phyloP scores from a whole-genome alignment of 2,113 vertebrate species.

The Trinectes maculatus region DNA sequence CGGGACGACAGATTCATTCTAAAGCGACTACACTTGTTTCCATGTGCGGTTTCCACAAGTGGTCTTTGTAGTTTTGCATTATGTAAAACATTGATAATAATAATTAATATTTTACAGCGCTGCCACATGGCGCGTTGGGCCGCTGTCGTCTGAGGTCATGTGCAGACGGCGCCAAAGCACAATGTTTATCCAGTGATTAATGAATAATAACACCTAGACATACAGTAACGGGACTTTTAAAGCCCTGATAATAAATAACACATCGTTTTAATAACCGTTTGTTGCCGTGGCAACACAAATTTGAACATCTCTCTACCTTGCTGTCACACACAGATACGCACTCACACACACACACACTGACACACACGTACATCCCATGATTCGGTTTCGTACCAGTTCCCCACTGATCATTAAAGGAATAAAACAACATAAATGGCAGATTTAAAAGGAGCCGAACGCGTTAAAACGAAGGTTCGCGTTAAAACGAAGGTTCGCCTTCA shows the following conservation, averaged over 20 bases:
- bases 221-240: constrained; percentile 34
- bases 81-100: constrained; percentile 39
- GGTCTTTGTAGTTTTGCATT: constrained; percentile 47
- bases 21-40: constrained; percentile 40
- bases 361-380: constrained; percentile 2
- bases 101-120: constrained; percentile 37
- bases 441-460: constrained; percentile 49
- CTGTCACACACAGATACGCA: constrained; percentile 1
- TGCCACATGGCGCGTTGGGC: constrained; percentile 18
- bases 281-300: constrained; percentile 41
- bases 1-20: constrained; percentile 41
- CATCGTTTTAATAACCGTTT: constrained; percentile 37
- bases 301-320: neutral
- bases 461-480: constrained; percentile 44
- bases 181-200: constrained; percentile 34
- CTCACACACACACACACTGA: neutral
- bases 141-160: constrained; percentile 40
- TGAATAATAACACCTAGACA: constrained; percentile 51
- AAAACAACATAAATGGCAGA: constrained; percentile 50
- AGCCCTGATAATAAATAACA: constrained; percentile 62
- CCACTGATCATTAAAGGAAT: constrained; percentile 37
- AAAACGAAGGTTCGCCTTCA: too few relatives aligned
- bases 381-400: constrained; percentile 14
- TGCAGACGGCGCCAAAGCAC: neutral
- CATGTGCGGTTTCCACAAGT: constrained; percentile 35